Percentiles rank a stretch among this genome's conserved stretches.
Evolutionary conservation across 2,888 invertebrate genomes (phyloP).

Genomic region (Eristalinus aeneus): DNA sequence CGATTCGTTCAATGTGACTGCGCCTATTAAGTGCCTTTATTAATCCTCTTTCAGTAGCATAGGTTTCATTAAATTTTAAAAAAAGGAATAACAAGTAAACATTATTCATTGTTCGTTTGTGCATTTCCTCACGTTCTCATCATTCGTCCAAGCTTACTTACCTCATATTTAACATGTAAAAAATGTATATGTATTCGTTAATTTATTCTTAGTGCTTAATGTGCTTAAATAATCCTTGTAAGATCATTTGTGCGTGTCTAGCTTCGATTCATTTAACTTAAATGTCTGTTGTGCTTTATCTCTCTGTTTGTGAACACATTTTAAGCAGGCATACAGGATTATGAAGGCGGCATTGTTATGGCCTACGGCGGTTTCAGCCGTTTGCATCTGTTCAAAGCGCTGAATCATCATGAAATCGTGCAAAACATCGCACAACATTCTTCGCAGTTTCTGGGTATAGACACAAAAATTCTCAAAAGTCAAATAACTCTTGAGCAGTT

Average conservation of each 20-base stretch:
- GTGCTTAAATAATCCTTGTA: conserved; percentile 13
- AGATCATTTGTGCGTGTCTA: conserved; percentile 45
- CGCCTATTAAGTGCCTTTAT: too few species aligned
- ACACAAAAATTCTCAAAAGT: conserved; percentile 91
- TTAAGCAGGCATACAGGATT: conserved; percentile 88
- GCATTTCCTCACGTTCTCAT: too few species aligned
- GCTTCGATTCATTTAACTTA: conserved; percentile 49
- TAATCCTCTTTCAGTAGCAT: too few species aligned
- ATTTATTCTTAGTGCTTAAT: neutral
- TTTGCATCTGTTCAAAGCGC: conserved; percentile 93
- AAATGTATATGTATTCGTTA: neutral
- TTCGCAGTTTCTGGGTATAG: conserved; percentile 89
- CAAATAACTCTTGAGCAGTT: conserved; percentile 93
- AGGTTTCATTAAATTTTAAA: too few species aligned
- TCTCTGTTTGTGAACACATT: conserved; percentile 75
- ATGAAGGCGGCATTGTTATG: conserved; percentile 95
- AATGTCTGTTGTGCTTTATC: conserved; percentile 67
- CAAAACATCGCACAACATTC: conserved; percentile 93
- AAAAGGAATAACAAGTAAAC: too few species aligned
- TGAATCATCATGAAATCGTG: conserved; percentile 92
- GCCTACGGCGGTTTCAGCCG: conserved; percentile 95
- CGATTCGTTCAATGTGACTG: too few species aligned
- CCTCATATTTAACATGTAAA: neutral
- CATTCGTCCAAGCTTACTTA: too few species aligned
- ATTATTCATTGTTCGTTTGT: too few species aligned